phyloP scores from a whole-genome alignment of 1,140 invertebrate genomes.

The Doryteuthis pealeii region DNA sequence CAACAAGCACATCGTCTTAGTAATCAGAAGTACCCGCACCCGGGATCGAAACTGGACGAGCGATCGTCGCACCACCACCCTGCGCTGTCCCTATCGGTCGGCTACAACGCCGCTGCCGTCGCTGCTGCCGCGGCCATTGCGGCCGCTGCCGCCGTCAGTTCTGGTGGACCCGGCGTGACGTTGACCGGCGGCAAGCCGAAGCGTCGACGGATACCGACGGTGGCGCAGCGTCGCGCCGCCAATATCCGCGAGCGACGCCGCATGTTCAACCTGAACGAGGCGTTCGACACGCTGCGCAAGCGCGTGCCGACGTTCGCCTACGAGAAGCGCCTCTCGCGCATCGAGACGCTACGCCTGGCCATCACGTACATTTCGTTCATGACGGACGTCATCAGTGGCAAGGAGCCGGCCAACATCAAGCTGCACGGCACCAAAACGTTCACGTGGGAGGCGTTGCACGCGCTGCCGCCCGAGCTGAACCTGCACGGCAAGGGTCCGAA shows the following conservation, averaged over 20 bases:
- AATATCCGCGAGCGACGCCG: conserved; percentile 77
- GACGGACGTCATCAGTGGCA: conserved; percentile 75
- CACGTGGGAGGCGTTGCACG: conserved; percentile 7
- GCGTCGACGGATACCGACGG: conserved; percentile 36
- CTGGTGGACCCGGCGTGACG: neutral
- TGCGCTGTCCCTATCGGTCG: neutral
- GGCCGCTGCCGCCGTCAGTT: neutral
- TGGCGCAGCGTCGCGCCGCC: conserved; percentile 46
- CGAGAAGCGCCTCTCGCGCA: conserved; percentile 93
- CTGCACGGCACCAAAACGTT: neutral
- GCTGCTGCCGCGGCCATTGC: neutral
- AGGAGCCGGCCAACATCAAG: conserved; percentile 26
- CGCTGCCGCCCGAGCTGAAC: neutral
- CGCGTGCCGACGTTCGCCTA: conserved; percentile 95
- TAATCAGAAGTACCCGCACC: neutral
- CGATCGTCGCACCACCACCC: neutral
- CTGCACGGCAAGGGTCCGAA: neutral
- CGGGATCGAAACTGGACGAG: neutral
- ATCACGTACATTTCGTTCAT: conserved; percentile 98
- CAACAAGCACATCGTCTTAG: neutral
- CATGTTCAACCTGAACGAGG: conserved; percentile 98
- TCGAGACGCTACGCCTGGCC: conserved; percentile 92
- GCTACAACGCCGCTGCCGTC: neutral
- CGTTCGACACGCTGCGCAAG: conserved; percentile 72
- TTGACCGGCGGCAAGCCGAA: neutral